These are phyloP conservation scores for Oncorhynchus nerka DNA, from an alignment of 2,113 vertebrate genomes.

Conservation along the genomic window DNA sequence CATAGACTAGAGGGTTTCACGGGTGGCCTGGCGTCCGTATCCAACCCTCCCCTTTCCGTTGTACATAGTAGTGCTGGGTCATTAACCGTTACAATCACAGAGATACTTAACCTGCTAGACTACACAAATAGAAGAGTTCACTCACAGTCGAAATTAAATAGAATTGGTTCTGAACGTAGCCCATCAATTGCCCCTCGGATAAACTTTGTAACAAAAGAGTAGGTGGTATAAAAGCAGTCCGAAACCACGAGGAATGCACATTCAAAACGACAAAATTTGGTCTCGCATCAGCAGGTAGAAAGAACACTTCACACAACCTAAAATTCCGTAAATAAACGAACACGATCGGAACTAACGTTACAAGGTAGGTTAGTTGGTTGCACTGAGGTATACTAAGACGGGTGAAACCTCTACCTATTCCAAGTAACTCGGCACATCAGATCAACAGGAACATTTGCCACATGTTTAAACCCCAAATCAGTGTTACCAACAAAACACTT, in stretches of 20 bases:
- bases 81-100: slow-evolving; percentile 35
- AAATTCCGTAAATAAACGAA: not conserved
- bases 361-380: slow-evolving; percentile 43
- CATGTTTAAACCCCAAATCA: not conserved
- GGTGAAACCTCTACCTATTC: slow-evolving; percentile 58
- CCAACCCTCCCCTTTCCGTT: not conserved
- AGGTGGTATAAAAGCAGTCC: not conserved
- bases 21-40: not conserved
- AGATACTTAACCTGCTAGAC: slow-evolving; percentile 23
- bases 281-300: not conserved
- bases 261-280: not conserved
- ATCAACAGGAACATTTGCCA: not conserved
- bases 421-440: not conserved
- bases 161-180: not conserved
- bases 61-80: slow-evolving; percentile 7
- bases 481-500: not conserved
- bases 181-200: not conserved
- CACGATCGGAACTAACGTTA: not conserved
- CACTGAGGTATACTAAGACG: slow-evolving; percentile 15
- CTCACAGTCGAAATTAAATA: not conserved
- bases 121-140: no score
- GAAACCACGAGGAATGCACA: not conserved
- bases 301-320: not conserved
- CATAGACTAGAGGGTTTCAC: not conserved
- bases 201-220: not conserved